Base-by-base conservation (phyloP, 2,113 vertebrate species). In the Oplegnathus fasciatus region DNA sequence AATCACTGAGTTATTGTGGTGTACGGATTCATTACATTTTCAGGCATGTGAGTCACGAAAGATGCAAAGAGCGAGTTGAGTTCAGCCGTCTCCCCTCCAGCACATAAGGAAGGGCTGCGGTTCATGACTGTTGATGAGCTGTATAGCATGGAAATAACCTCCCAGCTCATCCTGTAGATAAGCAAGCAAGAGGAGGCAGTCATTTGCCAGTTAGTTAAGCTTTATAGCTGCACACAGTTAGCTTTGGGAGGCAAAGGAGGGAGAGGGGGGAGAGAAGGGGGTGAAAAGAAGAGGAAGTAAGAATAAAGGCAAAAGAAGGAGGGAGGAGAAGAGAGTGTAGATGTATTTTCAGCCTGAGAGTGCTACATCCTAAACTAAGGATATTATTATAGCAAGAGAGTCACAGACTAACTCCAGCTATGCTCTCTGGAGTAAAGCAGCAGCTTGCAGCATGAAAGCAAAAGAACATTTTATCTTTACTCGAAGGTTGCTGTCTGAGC, bases 131-230 rank as follows among this genome's bases (percentile, higher is more conserved):
- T 30, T 75, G 79, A 93, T 85, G 87, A 91, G 87, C 84, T 54
- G 67, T 77, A 73, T 50, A 80, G 82, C 72, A 78, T 83, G 72
- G 74, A 93, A 92, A 93, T 86, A 87, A 89, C 91, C 88, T 88
- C 75, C 66, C 67, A 72, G 87, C 89, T 87, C 82, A 88, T 88
- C 72, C 80, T 77, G 79, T 30, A 68, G 86, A 90, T 91, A 90
- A 81, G 86, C 68, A 83, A 69, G 80, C 62, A 70, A 44, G 55
- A 64, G 71, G 75, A 82, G 81, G 66, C 75, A 80, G 85, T 71
- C 79, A 74, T 93, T 94, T 93, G 78, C 88, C 90, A 91, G 84
- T 88, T 86, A 88, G 88, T 92, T 90, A 89, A 91, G 91, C 86
- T 91, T 93, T 89, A 89, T 90, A 58, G 91, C 87, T 50, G 73